Conservation (phyloP, 2,797 vertebrate species). For the Brachymystax lenok region DNA sequence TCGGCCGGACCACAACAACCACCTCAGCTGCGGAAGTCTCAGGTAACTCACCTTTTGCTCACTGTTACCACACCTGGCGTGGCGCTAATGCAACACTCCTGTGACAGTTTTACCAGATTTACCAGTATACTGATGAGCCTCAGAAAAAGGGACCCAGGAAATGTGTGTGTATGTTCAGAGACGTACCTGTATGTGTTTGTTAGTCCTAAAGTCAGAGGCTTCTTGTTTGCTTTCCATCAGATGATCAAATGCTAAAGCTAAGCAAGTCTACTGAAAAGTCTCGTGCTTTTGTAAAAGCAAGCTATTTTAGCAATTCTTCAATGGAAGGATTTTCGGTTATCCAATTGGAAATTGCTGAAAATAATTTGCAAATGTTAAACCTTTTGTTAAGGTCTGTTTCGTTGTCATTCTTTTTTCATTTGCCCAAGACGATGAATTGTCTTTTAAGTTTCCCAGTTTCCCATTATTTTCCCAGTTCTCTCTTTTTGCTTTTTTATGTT, state of each 20-base stretch:
- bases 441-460: slow-evolving; percentile 40
- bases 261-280: slow-evolving; percentile 39
- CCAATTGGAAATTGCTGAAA: slow-evolving; percentile 59
- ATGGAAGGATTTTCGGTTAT: slow-evolving; percentile 16
- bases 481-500: slow-evolving; percentile 25
- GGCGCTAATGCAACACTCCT: background rate
- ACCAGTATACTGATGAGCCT: background rate
- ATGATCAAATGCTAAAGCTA: slow-evolving; percentile 47
- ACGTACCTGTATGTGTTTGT: slow-evolving; percentile 23
- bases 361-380: slow-evolving; percentile 53
- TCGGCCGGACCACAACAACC: slow-evolving; percentile 83
- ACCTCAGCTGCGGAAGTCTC: slow-evolving; percentile 91
- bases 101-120: slow-evolving; percentile 12
- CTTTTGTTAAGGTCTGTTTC: slow-evolving; percentile 42
- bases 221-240: slow-evolving; percentile 41
- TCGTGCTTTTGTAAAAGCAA: slow-evolving; percentile 57
- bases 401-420: slow-evolving; percentile 25
- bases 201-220: slow-evolving; percentile 37
- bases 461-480: slow-evolving; percentile 49
- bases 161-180: slow-evolving; percentile 16
- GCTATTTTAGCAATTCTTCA: slow-evolving; percentile 67
- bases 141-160: slow-evolving; percentile 9
- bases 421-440: slow-evolving; percentile 27
- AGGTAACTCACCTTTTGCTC: slow-evolving; percentile 81
- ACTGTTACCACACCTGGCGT: background rate